A percentile compares a stretch with the other conserved stretches of the same genome.
Evolutionary conservation across 2,888 invertebrate species (phyloP).

Genomic region (Morpho achilles): DNA sequence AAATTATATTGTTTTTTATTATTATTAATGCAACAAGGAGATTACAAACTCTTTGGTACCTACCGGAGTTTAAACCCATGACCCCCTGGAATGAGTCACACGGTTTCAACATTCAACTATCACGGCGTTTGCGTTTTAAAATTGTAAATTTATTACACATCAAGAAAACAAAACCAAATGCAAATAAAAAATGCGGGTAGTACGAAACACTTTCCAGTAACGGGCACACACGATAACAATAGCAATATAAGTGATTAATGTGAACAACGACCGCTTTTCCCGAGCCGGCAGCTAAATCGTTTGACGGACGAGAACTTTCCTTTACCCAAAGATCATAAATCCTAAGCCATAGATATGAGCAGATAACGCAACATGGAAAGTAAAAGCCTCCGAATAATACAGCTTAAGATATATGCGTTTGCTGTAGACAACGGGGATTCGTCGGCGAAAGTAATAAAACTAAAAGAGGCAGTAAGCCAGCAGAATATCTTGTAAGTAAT

Average conservation of each 20-base stretch:
- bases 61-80: too few relatives aligned
- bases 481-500: too few relatives aligned
- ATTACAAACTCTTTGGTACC: background rate
- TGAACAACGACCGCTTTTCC: constrained; percentile 9
- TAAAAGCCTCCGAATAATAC: constrained; percentile 45
- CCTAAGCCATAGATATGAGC: constrained; percentile 22
- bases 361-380: constrained; percentile 35
- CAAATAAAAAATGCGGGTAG: too few relatives aligned
- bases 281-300: constrained; percentile 15
- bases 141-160: too few relatives aligned
- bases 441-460: background rate
- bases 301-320: constrained; percentile 18
- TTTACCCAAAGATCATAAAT: constrained; percentile 21
- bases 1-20: too few relatives aligned
- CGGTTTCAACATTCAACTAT: too few relatives aligned
- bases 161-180: constrained; percentile 3
- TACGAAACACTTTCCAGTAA: background rate
- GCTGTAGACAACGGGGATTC: constrained; percentile 1
- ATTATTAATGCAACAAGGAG: too few relatives aligned
- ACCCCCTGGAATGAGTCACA: background rate
- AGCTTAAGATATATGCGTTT: background rate
- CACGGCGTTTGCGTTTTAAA: too few relatives aligned
- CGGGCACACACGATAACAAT: constrained; percentile 9
- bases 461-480: too few relatives aligned
- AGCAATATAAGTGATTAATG: constrained; percentile 11